Evolutionary conservation across 1,140 invertebrate genomes (phyloP).

Genomic region (Zaprionus lachaisei): DNA sequence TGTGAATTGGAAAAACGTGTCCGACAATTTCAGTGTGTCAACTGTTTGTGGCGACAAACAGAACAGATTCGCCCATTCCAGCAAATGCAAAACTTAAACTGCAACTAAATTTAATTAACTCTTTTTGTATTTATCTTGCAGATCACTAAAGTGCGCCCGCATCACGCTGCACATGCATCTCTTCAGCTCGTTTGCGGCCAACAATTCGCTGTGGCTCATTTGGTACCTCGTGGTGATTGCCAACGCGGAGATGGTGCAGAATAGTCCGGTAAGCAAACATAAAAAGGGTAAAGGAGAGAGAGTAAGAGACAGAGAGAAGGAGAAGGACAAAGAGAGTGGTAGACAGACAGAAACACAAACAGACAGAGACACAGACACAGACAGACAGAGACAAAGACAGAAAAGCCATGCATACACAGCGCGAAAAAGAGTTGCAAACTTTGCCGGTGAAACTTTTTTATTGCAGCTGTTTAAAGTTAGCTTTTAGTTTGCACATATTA

Average conservation of each 20-base stretch:
- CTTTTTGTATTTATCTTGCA: slow-evolving; percentile 74
- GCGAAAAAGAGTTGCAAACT: neutral
- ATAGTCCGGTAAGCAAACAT: slow-evolving; percentile 85
- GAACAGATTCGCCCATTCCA: neutral
- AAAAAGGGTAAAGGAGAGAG: neutral
- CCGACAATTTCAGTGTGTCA: neutral
- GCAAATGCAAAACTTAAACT: neutral
- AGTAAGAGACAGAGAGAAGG: neutral
- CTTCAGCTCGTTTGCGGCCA: slow-evolving; percentile 95
- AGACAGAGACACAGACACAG: too few species aligned
- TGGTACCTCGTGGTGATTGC: slow-evolving; percentile 88
- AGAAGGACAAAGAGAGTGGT: neutral
- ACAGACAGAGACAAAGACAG: too few species aligned
- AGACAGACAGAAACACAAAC: too few species aligned
- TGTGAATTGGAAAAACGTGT: slow-evolving; percentile 22
- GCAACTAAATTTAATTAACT: neutral
- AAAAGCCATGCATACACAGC: neutral
- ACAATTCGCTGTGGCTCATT: slow-evolving; percentile 88
- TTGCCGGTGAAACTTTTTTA: neutral
- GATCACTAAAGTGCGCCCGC: slow-evolving; percentile 91
- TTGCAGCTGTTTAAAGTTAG: neutral
- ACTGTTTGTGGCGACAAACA: slow-evolving; percentile 2
- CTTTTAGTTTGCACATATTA: neutral
- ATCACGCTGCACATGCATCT: slow-evolving; percentile 97
- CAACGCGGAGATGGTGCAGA: slow-evolving; percentile 85